Conservation (phyloP, 2,888 invertebrate species). For the Hirtodrosophila trivittata region DNA sequence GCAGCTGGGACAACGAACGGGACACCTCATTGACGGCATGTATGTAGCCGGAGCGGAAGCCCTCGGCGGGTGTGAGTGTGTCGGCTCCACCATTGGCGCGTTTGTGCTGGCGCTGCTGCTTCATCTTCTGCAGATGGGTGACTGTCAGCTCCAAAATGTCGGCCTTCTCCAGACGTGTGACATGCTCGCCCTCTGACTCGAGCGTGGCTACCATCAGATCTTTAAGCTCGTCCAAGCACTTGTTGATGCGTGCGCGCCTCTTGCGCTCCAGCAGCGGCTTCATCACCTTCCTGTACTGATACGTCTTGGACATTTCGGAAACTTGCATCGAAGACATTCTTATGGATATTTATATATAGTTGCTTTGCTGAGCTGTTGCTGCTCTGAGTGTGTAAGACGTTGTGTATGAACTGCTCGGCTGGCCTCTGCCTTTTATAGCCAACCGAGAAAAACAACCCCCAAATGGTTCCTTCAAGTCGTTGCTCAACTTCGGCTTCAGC, state of each 20-base stretch:
- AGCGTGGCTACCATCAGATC: slow-evolving; percentile 90
- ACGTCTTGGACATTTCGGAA: slow-evolving; percentile 90
- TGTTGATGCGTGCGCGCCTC: slow-evolving; percentile 94
- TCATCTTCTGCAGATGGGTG: slow-evolving; percentile 91
- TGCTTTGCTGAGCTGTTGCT: slow-evolving; percentile 61
- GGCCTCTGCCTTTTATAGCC: slow-evolving; percentile 71
- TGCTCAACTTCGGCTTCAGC: slow-evolving; percentile 11
- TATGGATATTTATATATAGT: slow-evolving; percentile 15
- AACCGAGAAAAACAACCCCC: slow-evolving; percentile 56
- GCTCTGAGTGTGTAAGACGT: slow-evolving; percentile 65
- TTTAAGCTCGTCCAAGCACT: slow-evolving; percentile 94
- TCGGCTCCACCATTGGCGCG: slow-evolving; percentile 84
- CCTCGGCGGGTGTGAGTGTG: slow-evolving; percentile 88
- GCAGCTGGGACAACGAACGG: slow-evolving; percentile 92
- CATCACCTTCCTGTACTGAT: slow-evolving; percentile 97
- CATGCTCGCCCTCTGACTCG: slow-evolving; percentile 94
- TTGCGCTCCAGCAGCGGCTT: slow-evolving; percentile 96
- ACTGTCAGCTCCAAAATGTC: slow-evolving; percentile 95
- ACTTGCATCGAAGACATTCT: slow-evolving; percentile 79
- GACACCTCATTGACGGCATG: slow-evolving; percentile 96
- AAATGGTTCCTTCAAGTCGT: slow-evolving; percentile 26
- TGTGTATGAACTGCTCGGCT: slow-evolving; percentile 58
- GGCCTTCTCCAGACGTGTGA: slow-evolving; percentile 94
- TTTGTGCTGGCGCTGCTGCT: slow-evolving; percentile 86
- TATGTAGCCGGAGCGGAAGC: slow-evolving; percentile 94